Percentiles rank a stretch among this genome's conserved stretches.
Evolutionary conservation across 2,797 vertebrate species (phyloP).

Genomic region (Dallia pectoralis): DNA sequence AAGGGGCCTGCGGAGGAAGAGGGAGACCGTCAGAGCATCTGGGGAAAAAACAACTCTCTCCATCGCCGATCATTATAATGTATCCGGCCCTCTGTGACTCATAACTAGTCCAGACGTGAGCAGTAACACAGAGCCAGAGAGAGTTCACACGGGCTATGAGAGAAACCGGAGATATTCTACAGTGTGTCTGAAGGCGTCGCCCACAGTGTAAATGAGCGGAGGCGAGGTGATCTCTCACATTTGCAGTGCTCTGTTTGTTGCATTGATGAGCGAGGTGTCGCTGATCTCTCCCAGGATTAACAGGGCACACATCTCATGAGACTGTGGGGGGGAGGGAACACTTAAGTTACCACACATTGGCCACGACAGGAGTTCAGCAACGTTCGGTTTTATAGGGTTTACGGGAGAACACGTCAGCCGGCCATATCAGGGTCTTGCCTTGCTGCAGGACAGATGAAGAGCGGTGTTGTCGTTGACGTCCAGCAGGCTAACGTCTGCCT

Average conservation of each 20-base stretch:
- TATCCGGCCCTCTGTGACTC: background rate
- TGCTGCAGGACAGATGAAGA: conserved; percentile 87
- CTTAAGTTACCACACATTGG: background rate
- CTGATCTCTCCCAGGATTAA: conserved; percentile 92
- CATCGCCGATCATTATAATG: background rate
- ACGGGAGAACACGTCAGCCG: too few species aligned
- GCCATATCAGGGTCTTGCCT: conserved; percentile 60
- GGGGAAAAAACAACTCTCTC: too few species aligned
- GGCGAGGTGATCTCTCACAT: conserved; percentile 80
- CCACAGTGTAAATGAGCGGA: background rate
- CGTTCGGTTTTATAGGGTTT: background rate
- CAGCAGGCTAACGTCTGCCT: conserved; percentile 82
- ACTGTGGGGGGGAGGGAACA: conserved; percentile 69
- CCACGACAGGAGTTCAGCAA: background rate
- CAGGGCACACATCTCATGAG: conserved; percentile 97
- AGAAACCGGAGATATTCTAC: background rate
- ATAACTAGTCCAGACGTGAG: background rate
- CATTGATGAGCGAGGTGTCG: conserved; percentile 92
- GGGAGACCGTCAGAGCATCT: background rate
- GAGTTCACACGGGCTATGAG: background rate
- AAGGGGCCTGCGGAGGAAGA: conserved; percentile 81
- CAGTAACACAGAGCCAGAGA: background rate
- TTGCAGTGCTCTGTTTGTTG: conserved; percentile 90
- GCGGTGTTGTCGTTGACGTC: conserved; percentile 87
- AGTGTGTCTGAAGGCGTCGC: background rate